phyloP scores from a whole-genome alignment of 2,113 vertebrate species.

The Corythoichthys haematopterus region DNA sequence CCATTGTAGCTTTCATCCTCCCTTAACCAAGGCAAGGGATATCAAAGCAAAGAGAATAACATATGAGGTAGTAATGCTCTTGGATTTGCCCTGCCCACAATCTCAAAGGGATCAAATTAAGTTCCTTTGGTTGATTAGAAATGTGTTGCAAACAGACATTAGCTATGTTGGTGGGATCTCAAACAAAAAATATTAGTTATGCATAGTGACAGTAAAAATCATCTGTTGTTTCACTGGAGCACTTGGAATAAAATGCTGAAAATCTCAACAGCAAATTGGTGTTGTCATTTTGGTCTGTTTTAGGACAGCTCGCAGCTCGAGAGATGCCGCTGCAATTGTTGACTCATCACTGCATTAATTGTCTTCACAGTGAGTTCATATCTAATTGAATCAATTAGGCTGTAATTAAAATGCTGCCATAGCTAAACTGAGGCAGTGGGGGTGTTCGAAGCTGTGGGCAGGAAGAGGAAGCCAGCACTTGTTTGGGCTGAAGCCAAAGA shows the following conservation, averaged over 20 bases:
- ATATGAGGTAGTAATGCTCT: conserved; percentile 60
- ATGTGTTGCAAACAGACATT: conserved; percentile 48
- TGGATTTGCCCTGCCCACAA: conserved; percentile 52
- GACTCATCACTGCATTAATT: conserved; percentile 45
- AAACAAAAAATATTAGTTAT: not conserved
- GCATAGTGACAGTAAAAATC: not conserved
- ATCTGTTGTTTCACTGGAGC: not conserved
- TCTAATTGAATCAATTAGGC: conserved; percentile 57
- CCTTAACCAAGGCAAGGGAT: conserved; percentile 55
- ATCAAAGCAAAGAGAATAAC: conserved; percentile 66
- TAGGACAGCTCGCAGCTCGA: not conserved
- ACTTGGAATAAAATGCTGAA: conserved; percentile 23
- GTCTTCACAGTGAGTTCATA: conserved; percentile 41
- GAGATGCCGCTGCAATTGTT: conserved; percentile 12
- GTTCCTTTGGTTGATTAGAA: conserved; percentile 51
- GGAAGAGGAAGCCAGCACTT: conserved; percentile 27
- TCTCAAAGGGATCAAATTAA: conserved; percentile 51
- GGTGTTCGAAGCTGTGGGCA: conserved; percentile 36
- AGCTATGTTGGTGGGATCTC: conserved; percentile 48
- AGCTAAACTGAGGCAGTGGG: conserved; percentile 42
- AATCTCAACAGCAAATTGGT: conserved; percentile 10
- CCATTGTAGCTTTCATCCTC: conserved; percentile 56
- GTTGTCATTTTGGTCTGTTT: not conserved
- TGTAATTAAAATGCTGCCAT: conserved; percentile 57
- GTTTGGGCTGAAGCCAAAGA: conserved; percentile 40